phyloP scores from a whole-genome alignment of 2,113 vertebrate genomes.

The Perca flavescens region DNA sequence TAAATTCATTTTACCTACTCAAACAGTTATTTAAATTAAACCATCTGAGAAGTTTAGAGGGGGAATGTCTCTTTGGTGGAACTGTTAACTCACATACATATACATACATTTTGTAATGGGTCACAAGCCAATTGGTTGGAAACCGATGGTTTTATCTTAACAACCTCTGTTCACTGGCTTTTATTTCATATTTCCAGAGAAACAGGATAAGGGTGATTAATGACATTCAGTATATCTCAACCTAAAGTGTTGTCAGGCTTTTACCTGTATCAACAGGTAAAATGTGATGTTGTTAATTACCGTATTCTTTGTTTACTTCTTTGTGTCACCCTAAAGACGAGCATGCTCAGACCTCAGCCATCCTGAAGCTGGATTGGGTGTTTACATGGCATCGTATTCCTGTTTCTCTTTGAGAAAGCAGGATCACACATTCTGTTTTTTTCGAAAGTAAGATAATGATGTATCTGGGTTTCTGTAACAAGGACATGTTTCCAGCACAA shows the following conservation, averaged over 20 bases:
- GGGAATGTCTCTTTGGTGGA: background rate
- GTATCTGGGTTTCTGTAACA: background rate
- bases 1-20: background rate
- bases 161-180: background rate
- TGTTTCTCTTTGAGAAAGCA: background rate
- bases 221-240: background rate
- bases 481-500: background rate
- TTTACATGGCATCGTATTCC: background rate
- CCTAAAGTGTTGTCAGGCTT: background rate
- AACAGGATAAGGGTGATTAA: background rate
- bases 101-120: background rate
- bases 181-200: background rate
- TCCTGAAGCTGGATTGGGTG: background rate
- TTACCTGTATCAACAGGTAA: background rate
- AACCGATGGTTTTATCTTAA: background rate
- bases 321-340: background rate
- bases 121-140: background rate
- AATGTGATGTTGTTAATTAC: background rate
- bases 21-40: background rate
- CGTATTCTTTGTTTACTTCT: background rate
- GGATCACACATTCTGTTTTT: background rate
- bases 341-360: background rate
- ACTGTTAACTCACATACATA: background rate
- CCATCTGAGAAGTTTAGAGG: background rate
- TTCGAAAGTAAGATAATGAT: background rate